These are phyloP conservation scores for Tetanocera ferruginea DNA, from an alignment of 2,888 invertebrate genomes.

Conservation along the genomic window DNA sequence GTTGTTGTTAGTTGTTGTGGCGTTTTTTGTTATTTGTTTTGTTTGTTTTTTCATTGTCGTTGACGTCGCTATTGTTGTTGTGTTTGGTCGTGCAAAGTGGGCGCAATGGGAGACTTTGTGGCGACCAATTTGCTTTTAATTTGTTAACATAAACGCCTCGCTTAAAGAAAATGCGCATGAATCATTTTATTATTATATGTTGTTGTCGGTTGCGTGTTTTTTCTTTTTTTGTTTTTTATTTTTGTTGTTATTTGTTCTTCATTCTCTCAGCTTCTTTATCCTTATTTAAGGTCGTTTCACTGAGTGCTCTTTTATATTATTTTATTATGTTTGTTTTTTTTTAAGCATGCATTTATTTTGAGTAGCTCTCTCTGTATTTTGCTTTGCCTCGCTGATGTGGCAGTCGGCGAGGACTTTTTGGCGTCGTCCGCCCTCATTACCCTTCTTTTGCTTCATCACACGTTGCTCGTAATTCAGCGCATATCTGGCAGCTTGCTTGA, in stretches of 20 bases:
- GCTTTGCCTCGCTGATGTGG: background rate
- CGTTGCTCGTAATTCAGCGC: constrained; percentile 16
- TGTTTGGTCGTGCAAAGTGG: constrained; percentile 33
- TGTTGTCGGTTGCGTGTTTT: constrained; percentile 7
- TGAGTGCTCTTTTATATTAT: background rate
- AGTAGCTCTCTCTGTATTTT: background rate
- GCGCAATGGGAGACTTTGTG: constrained; percentile 53
- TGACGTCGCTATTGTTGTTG: constrained; percentile 29
- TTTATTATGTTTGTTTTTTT: background rate
- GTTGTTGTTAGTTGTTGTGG: constrained; percentile 30
- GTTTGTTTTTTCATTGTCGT: background rate
- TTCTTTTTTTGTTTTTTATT: constrained; percentile 4
- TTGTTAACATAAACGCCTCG: constrained; percentile 68
- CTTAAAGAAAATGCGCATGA: constrained; percentile 56
- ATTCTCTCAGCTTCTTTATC: background rate
- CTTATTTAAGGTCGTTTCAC: background rate
- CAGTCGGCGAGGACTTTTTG: background rate
- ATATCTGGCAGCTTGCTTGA: constrained; percentile 11
- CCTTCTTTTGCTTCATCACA: background rate
- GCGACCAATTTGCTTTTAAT: constrained; percentile 66
- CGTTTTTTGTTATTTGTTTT: constrained; percentile 1
- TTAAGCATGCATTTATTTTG: background rate
- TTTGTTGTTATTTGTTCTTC: constrained; percentile 6
- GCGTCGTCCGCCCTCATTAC: background rate
- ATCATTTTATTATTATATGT: constrained; percentile 50